These are phyloP conservation scores for Drosophila suboccidentalis DNA, from an alignment of 2,888 invertebrate species.

Conservation along the genomic window DNA sequence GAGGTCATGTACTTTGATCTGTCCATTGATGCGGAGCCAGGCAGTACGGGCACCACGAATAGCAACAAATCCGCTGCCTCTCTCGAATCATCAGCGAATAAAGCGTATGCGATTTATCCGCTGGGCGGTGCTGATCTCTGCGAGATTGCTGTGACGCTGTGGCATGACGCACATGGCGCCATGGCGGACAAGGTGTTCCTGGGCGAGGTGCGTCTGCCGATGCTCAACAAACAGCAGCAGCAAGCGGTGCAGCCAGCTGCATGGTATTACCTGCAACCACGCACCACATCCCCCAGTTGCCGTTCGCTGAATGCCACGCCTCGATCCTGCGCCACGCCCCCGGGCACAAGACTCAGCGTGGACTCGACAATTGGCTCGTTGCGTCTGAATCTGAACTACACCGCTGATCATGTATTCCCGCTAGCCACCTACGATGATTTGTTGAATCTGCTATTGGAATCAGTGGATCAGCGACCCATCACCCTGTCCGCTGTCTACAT, in stretches of 20 bases:
- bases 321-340: constrained; percentile 90
- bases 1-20: constrained; percentile 93
- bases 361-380: constrained; percentile 92
- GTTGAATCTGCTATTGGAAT: constrained; percentile 90
- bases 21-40: constrained; percentile 87
- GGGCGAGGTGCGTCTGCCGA: constrained; percentile 93
- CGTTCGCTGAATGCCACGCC: constrained; percentile 87
- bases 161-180: constrained; percentile 92
- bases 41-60: constrained; percentile 69
- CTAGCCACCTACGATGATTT: constrained; percentile 92
- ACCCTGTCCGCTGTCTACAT: constrained; percentile 92
- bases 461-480: constrained; percentile 88
- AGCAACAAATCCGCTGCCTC: constrained; percentile 74
- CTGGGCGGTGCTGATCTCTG: constrained; percentile 90
- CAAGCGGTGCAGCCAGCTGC: constrained; percentile 89
- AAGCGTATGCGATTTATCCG: constrained; percentile 87
- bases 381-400: constrained; percentile 94
- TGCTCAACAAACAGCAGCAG: constrained; percentile 89
- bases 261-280: constrained; percentile 92
- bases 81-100: constrained; percentile 78
- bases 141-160: constrained; percentile 93
- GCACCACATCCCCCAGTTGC: constrained; percentile 86
- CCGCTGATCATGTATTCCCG: constrained; percentile 95
- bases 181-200: constrained; percentile 92
- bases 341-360: constrained; percentile 89